These are phyloP conservation scores for Arbacia lixula DNA, from an alignment of 53 echinoderm and acorn worm species.

Conservation along the genomic window DNA sequence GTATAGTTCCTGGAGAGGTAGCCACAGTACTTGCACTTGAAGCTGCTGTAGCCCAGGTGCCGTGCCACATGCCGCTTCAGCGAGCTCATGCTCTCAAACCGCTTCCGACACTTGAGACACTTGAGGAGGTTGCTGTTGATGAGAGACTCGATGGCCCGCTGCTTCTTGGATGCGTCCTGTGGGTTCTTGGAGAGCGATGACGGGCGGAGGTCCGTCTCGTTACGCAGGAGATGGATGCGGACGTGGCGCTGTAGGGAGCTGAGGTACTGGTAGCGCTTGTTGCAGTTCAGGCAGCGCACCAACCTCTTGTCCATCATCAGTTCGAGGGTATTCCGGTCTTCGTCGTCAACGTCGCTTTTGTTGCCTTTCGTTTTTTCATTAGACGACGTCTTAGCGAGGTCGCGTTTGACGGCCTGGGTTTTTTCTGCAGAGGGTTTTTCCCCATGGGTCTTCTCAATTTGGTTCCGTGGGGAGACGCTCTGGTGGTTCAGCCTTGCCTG, in stretches of 20 bases:
- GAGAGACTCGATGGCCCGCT: slow-evolving; percentile 72
- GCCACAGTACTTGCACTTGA: slow-evolving; percentile 86
- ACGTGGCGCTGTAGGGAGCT: slow-evolving; percentile 90
- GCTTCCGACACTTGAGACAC: slow-evolving; percentile 91
- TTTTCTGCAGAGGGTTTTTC: slow-evolving; percentile 17
- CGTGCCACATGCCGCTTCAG: slow-evolving; percentile 91
- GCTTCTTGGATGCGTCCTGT: slow-evolving; percentile 67
- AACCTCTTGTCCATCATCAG: slow-evolving; percentile 86
- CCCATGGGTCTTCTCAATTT: slow-evolving; percentile 48
- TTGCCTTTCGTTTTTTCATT: slow-evolving; percentile 24
- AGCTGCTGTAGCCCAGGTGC: slow-evolving; percentile 92
- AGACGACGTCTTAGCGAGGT: neutral
- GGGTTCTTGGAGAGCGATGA: slow-evolving; percentile 52
- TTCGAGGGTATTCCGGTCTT: slow-evolving; percentile 68
- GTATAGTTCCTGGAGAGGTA: slow-evolving; percentile 91
- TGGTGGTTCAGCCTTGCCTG: slow-evolving; percentile 80
- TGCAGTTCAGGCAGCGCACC: slow-evolving; percentile 82
- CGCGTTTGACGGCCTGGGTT: slow-evolving; percentile 15
- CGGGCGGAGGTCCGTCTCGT: slow-evolving; percentile 33
- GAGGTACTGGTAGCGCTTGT: slow-evolving; percentile 85
- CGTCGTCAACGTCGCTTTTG: slow-evolving; percentile 65
- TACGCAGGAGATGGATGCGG: slow-evolving; percentile 68
- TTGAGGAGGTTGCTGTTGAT: slow-evolving; percentile 90
- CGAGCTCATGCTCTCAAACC: slow-evolving; percentile 76
- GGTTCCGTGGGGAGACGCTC: slow-evolving; percentile 66